phyloP scores from a whole-genome alignment of 2,888 invertebrate species.

The Cynaeus angustus region DNA sequence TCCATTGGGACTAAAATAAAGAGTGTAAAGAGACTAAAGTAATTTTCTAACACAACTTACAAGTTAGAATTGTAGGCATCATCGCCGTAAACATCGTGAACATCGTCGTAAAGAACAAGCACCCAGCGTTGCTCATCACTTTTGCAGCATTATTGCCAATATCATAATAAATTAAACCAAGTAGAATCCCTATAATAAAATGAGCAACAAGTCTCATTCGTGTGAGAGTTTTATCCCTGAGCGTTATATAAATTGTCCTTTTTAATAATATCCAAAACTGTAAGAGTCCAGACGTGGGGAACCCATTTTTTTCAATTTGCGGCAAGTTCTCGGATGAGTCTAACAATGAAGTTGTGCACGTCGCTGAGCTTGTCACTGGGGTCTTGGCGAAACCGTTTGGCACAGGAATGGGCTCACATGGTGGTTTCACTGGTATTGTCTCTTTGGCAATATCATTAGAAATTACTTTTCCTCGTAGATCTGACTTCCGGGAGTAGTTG shows the following conservation, averaged over 20 bases:
- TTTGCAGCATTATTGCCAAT: conserved; percentile 95
- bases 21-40: conserved; percentile 47
- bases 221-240: conserved; percentile 91
- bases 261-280: conserved; percentile 93
- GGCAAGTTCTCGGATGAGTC: conserved; percentile 69
- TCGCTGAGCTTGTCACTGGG: conserved; percentile 69
- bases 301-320: conserved; percentile 76
- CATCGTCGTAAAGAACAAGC: conserved; percentile 95
- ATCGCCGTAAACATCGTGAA: conserved; percentile 98
- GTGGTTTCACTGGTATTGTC: conserved; percentile 67
- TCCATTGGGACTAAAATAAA: conserved; percentile 90
- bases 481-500: conserved; percentile 70
- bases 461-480: conserved; percentile 64
- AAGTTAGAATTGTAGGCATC: conserved; percentile 98
- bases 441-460: conserved; percentile 76
- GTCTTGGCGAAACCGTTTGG: conserved; percentile 65
- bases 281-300: conserved; percentile 87
- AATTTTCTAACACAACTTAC: conserved; percentile 77
- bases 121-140: conserved; percentile 95
- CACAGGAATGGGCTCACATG: conserved; percentile 61
- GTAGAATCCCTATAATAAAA: conserved; percentile 90
- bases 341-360: conserved; percentile 73
- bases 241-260: conserved; percentile 86
- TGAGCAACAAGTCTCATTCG: conserved; percentile 91
- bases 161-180: conserved; percentile 94